Evolutionary conservation across 2,888 invertebrate species (phyloP), one percentile per base, ranked within the genome.

Genomic region (Carabus problematicus): DNA sequence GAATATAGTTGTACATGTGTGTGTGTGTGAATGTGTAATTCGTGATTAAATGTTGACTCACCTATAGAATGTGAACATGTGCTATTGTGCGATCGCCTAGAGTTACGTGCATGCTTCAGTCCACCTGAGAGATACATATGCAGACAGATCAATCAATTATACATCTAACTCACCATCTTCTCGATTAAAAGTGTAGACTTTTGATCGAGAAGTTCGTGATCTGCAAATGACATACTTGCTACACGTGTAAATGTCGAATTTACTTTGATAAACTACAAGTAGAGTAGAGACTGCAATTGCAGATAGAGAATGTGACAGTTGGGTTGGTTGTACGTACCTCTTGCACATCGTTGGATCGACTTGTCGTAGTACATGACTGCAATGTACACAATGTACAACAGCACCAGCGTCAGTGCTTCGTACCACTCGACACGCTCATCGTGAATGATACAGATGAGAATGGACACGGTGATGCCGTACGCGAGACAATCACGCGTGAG

Each of bases 361-460:
- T 93, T 93, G 78, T 94, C 93, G 71, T 81, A 82, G 77, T 82
- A 83, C 84, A 84, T 85, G 87, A 91, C 88, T 70, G 88, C 78
- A 72, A 93, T 91, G 77, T 93, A 93, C 49, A 91, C 81, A 64
- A 86, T 85, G 80, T 93, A 93, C 78, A 90, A 85, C 18, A 89
- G 79, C 12, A 93, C 89, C 71, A 94, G 85, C 55, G 88, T 82
- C 43, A 91, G 80, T 3, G 91, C 92, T 82, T 93, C 93, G 80
- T 90, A 91, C 93, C 93, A 93, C 80, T 90, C 89, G 72, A 94
- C 86, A 75, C 85, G 83, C 78, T 90, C 90, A 76, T 93, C 93
- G 63, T 89, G 85, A 59, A 94, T 85, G 42, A 90, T 89, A 72
- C 89, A 82, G 74, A 93, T 90, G 18, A 94, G 85, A 0, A 90